Base-by-base conservation (phyloP, 2,113 vertebrate species). In the Oryzias celebensis region DNA sequence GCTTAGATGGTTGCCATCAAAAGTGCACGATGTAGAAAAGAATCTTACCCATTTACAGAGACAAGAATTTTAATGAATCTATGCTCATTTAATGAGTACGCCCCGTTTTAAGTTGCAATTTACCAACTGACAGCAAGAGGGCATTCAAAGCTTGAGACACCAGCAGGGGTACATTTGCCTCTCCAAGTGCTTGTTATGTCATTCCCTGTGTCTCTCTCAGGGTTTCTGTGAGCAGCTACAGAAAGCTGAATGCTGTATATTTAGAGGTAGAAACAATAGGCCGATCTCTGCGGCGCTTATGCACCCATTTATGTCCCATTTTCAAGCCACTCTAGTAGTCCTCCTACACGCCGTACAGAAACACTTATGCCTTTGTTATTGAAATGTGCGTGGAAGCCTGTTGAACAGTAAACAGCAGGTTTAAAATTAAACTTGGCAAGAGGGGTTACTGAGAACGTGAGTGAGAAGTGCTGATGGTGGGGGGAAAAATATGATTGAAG, bases 111-210 rank as follows among this genome's bases (percentile, higher is more conserved):
- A 54, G 41, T 22, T 88, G 90, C 75, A 86, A 53, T 91, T 74
- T 47, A 20, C 36, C 10, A n/a, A 46, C 41, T 49, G 67, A 62
- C 87, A 85, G 86, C 87, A 84, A 89, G 91, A 81, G 88, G 91
- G 91, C 91, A 89, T 82, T 84, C 47, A 47, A 83, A 83, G 84
- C 83, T 84, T 65, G 69, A 64, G 61, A 65, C 81, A 80, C 17
- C 46, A 48, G 26, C 45, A n/a, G 53, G 45, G 46, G 28, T 10
- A 41, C 52, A 23, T 51, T 2, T 31, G 1, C 58, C 65, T 75
- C 60, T 82, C 68, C 17, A 18, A 84, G 80, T 77, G 65, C 78
- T 59, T 62, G 73, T 85, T 89, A 82, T 88, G 84, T 89, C 84
- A 77, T 60, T 76, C 63, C 46, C 58, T 43, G 55, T 52, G 44